A percentile compares a stretch with the other conserved stretches of the same genome.
These are phyloP conservation scores for Eclectus roratus DNA, from an alignment of 2,113 vertebrate genomes.

Conservation along the genomic window DNA sequence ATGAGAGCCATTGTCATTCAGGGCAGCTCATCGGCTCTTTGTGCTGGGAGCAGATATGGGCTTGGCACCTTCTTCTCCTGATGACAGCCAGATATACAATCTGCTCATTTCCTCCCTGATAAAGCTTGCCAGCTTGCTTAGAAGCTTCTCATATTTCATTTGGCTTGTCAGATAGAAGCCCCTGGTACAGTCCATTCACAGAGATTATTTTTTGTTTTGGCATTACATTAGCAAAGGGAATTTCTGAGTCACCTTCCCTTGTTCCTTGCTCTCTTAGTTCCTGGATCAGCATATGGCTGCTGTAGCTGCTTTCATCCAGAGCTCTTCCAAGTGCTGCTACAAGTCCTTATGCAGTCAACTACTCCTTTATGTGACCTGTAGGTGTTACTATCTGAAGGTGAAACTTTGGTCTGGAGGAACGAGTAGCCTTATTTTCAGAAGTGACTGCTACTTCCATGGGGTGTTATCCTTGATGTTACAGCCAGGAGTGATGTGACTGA, in stretches of 20 bases:
- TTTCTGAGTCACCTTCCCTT: background rate
- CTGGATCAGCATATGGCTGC: background rate
- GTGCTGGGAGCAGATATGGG: conserved; percentile 40
- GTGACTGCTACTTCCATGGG: background rate
- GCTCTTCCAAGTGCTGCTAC: background rate
- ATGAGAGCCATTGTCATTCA: conserved; percentile 59
- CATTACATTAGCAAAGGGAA: background rate
- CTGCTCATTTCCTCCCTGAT: background rate
- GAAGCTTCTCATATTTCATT: conserved; percentile 32
- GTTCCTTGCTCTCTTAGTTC: background rate
- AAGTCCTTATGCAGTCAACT: background rate
- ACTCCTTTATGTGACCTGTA: background rate
- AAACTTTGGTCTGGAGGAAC: background rate
- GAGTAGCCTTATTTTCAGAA: background rate
- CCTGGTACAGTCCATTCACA: fast-evolving
- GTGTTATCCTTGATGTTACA: background rate
- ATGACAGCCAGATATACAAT: conserved; percentile 42
- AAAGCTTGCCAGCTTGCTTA: conserved; percentile 10
- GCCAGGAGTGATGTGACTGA: background rate
- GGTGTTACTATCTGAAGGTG: background rate
- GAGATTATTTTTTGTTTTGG: background rate
- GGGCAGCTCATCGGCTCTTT: conserved; percentile 10
- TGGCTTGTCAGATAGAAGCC: conserved; percentile 30
- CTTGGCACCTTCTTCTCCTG: conserved; percentile 37
- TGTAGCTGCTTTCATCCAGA: background rate